Percentiles rank a stretch among this genome's conserved stretches.
Conservation (phyloP, 2,888 invertebrate species). For the Leptopilina myrica region DNA sequence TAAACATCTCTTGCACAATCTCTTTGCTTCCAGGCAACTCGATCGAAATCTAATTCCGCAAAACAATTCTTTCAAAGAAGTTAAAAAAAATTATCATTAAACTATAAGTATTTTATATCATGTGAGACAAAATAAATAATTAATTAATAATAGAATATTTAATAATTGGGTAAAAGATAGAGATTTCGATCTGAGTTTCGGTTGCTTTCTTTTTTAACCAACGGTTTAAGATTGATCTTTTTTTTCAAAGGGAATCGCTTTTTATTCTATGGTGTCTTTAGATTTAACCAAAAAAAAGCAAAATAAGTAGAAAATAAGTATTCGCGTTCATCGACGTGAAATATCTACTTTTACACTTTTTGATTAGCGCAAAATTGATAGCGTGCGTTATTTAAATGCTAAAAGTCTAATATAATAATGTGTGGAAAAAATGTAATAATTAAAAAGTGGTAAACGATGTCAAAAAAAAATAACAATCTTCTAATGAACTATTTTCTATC, state of each 20-base stretch:
- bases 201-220: background rate
- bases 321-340: conserved; percentile 14
- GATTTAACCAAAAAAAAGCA: conserved; percentile 1
- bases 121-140: too few species aligned
- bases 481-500: conserved; percentile 6
- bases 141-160: too few species aligned
- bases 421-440: background rate
- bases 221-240: background rate
- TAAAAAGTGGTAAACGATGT: conserved; percentile 7
- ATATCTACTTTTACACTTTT: conserved; percentile 29
- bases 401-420: background rate
- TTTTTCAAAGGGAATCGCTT: conserved; percentile 13
- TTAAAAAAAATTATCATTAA: background rate
- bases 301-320: conserved; percentile 2
- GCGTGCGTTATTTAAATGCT: conserved; percentile 4
- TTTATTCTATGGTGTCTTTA: conserved; percentile 12
- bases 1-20: conserved; percentile 42
- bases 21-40: conserved; percentile 27
- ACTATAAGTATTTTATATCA: too few species aligned
- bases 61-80: background rate
- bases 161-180: too few species aligned
- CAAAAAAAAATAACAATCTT: background rate
- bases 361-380: background rate
- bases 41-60: background rate
- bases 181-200: conserved; percentile 1